These are phyloP conservation scores for Apaloderma vittatum DNA, from an alignment of 2,113 vertebrate genomes.

Conservation along the genomic window DNA sequence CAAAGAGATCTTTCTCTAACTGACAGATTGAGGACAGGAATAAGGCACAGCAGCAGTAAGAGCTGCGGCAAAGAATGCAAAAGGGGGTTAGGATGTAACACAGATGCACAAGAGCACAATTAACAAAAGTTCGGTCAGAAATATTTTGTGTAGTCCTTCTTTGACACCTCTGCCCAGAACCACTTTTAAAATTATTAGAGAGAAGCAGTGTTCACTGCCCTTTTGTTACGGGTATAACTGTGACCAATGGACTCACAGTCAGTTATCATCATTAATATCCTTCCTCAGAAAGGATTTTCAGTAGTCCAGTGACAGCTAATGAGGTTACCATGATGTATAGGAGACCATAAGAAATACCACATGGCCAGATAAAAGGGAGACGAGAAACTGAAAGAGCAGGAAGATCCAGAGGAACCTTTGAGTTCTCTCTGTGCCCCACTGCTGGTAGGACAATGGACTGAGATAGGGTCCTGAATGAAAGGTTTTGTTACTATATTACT, in stretches of 20 bases:
- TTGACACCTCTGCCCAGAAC: not conserved
- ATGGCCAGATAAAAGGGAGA: not conserved
- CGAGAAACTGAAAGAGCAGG: not conserved
- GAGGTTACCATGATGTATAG: not conserved
- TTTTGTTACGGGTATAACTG: not conserved
- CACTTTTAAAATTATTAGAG: not conserved
- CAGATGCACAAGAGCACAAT: not conserved
- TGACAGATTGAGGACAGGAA: slow-evolving; percentile 3
- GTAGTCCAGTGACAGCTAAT: not conserved
- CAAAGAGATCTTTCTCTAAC: not conserved
- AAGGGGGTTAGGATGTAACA: not conserved
- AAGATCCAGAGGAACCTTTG: not conserved
- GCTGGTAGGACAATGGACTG: not conserved
- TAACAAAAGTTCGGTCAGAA: not conserved
- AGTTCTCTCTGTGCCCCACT: not conserved
- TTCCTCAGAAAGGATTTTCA: not conserved
- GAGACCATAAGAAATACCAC: not conserved
- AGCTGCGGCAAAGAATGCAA: not conserved
- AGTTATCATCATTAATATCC: not conserved
- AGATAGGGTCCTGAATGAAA: not conserved
- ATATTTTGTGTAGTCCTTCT: not conserved
- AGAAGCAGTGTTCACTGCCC: not conserved
- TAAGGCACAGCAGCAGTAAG: not conserved
- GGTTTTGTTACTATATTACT: not conserved
- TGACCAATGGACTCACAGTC: not conserved